Percentiles rank a stretch among this genome's conserved stretches.
phyloP scores from a whole-genome alignment of 2,888 invertebrate genomes.

The Leptinotarsa haldemani region DNA sequence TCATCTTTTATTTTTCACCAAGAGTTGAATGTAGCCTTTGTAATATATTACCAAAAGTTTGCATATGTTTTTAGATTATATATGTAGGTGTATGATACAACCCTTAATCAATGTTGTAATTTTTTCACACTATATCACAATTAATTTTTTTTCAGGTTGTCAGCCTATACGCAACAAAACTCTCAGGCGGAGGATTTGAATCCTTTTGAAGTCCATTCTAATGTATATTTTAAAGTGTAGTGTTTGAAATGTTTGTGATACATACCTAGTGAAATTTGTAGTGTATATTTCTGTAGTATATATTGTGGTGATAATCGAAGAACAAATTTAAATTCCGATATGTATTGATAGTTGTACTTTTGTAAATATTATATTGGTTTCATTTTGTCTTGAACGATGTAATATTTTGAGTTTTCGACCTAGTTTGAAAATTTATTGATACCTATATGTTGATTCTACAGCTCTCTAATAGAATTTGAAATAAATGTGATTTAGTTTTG shows the following conservation, averaged over 20 bases:
- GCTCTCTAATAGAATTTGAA: constrained; percentile 36
- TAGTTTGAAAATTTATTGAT: not conserved
- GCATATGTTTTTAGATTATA: no score
- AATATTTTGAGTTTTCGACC: constrained; percentile 16
- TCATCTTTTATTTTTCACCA: no score
- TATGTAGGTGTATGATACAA: no score
- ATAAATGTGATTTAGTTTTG: constrained; percentile 32
- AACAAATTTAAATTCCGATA: constrained; percentile 6
- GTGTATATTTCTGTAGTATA: constrained; percentile 30
- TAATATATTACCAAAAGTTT: no score
- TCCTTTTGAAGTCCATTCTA: constrained; percentile 32
- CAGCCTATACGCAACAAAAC: constrained; percentile 85
- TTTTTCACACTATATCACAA: not conserved
- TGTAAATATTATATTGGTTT: constrained; percentile 25
- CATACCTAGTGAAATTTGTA: constrained; percentile 36
- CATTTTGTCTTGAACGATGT: not conserved
- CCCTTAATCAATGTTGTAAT: not conserved
- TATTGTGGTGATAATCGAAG: constrained; percentile 15
- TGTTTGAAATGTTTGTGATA: constrained; percentile 36
- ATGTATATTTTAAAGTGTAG: constrained; percentile 24
- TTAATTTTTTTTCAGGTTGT: constrained; percentile 73
- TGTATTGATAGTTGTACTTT: not conserved
- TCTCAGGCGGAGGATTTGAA: constrained; percentile 79
- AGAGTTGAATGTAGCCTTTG: no score
- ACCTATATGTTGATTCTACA: constrained; percentile 24